Conservation (phyloP, 2,888 invertebrate species). For the Ariolimax columbianus region DNA sequence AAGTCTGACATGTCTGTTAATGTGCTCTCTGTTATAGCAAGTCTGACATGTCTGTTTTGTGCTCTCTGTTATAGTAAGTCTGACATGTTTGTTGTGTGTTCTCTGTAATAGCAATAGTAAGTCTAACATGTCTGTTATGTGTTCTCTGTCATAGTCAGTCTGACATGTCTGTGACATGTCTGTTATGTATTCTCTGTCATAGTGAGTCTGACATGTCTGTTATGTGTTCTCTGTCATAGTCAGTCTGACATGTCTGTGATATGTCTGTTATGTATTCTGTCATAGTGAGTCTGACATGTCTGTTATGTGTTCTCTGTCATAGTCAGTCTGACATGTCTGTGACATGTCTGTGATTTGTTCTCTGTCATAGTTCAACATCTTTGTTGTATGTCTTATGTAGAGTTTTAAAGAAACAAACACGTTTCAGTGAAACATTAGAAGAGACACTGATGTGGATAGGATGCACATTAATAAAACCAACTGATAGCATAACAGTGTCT, state of each 20-base stretch:
- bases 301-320: constrained; percentile 47
- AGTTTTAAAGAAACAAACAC: too few relatives aligned
- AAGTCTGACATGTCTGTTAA: constrained; percentile 35
- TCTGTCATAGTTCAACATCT: constrained; percentile 69
- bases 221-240: background rate
- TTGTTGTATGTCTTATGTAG: background rate
- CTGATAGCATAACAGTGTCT: too few relatives aligned
- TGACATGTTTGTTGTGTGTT: background rate
- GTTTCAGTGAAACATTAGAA: too few relatives aligned
- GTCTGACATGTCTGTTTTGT: too few relatives aligned
- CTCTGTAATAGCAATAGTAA: background rate
- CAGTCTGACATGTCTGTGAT: too few relatives aligned
- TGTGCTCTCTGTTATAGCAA: too few relatives aligned
- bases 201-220: constrained; percentile 58
- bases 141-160: constrained; percentile 62
- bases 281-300: too few relatives aligned
- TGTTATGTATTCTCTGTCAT: constrained; percentile 85
- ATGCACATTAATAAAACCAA: too few relatives aligned
- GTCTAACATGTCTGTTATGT: too few relatives aligned
- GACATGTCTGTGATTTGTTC: too few relatives aligned
- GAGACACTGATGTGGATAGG: too few relatives aligned
- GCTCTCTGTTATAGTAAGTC: constrained; percentile 81
- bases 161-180: background rate
- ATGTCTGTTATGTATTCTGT: too few relatives aligned
- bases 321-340: constrained; percentile 59